These are phyloP conservation scores for Julus scanicus DNA, from an alignment of 2,888 invertebrate species.

Conservation along the genomic window DNA sequence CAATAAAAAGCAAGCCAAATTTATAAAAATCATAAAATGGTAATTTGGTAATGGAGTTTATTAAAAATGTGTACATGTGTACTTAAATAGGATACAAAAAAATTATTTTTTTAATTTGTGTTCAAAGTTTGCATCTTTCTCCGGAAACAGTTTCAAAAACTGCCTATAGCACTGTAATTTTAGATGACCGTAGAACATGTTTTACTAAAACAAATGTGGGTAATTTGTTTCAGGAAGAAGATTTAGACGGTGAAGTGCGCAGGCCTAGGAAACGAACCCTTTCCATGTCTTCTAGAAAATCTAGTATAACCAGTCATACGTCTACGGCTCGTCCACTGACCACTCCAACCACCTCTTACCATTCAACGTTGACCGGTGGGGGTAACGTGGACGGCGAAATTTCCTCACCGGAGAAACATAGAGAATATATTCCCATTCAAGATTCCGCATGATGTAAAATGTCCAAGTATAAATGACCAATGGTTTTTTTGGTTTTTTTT, in stretches of 20 bases:
- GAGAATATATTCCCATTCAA: neutral
- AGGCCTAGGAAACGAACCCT: constrained; percentile 63
- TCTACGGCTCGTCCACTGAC: constrained; percentile 58
- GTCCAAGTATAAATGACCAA: neutral
- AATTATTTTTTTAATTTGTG: no score
- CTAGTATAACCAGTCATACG: constrained; percentile 56
- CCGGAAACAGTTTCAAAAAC: no score
- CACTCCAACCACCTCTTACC: constrained; percentile 58
- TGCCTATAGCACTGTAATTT: no score
- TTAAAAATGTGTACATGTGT: no score
- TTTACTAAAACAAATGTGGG: no score
- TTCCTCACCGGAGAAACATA: constrained; percentile 1
- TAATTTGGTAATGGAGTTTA: no score
- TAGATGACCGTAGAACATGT: no score
- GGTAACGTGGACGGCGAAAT: neutral
- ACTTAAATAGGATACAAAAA: no score
- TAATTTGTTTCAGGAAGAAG: constrained; percentile 63
- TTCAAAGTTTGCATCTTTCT: no score
- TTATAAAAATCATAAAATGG: no score
- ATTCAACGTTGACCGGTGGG: constrained; percentile 54
- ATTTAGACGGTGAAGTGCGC: constrained; percentile 64
- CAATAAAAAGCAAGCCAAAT: no score
- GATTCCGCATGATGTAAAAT: neutral
- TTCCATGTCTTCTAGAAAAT: constrained; percentile 58
- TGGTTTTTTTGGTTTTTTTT: neutral